Evolutionary conservation across 2,888 invertebrate genomes (phyloP), one percentile per base, ranked within the genome.

Genomic region (Megamerina dolium): DNA sequence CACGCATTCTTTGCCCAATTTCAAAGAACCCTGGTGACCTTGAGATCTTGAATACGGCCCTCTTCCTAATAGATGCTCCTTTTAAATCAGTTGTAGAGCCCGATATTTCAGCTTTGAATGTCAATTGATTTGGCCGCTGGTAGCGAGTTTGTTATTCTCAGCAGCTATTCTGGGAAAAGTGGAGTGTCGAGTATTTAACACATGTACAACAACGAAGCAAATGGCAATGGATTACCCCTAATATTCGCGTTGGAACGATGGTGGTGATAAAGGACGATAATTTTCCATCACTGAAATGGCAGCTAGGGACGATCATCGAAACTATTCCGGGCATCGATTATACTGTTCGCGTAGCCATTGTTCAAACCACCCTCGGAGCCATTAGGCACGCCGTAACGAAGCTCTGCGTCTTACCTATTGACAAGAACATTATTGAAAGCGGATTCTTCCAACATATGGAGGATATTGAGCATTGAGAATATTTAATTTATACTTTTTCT

Each of bases 111-210:
- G 13, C 8, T 2, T 19, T 27, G 6, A 18, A 17, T 3, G 8
- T 12, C 8, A 40, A 26, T 27, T 18, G 40, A 2, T 4, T 31
- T 5, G 21, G 32, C 6, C 31, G 32, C 10, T 31, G 38, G 38
- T 17, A 31, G 14, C 21, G 39, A 16, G 8, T 39, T 5, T n/a
- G 39, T 12, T 20, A 32, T 9, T 2, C 39, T 3, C 42, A 44
- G 13, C 43, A 45, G 13, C 41, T 37, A 33, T 45, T 45, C 17
- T 32, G 41, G 12, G 21, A 41, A 21, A 10, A 40, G 6, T 48
- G 45, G 45, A 48, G 38, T 14, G 27, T 35, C 1, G 48, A 48
- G 13, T 45, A 48, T 21, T 8, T 45, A 3, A 31, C 31, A 12
- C 5, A 33, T 4, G 3, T 48, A 4, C 42, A 45, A 4, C 29